These are phyloP conservation scores for Pimephales promelas DNA, from an alignment of 2,113 vertebrate species.

Conservation along the genomic window DNA sequence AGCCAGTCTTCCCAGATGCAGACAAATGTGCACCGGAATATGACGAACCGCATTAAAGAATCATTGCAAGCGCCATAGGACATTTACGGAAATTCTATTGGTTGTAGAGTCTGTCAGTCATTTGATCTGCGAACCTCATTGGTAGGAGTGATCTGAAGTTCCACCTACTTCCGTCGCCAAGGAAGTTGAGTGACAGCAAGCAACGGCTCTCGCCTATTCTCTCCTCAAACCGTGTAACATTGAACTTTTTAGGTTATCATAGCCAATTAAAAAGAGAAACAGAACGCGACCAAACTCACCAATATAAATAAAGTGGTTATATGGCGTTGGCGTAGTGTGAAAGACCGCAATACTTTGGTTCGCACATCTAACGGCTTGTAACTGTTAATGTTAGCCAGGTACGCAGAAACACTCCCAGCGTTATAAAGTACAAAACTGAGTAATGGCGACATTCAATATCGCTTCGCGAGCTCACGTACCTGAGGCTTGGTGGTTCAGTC, in stretches of 20 bases:
- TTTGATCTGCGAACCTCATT: slow-evolving; percentile 39
- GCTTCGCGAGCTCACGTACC: slow-evolving; percentile 55
- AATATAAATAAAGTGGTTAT: not conserved
- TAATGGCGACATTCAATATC: not conserved
- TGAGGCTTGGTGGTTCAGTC: slow-evolving; percentile 30
- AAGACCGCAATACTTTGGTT: too few relatives aligned
- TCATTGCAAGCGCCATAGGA: slow-evolving; percentile 42
- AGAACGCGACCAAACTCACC: not conserved
- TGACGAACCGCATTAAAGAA: slow-evolving; percentile 54
- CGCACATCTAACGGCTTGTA: slow-evolving; percentile 31
- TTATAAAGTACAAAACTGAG: slow-evolving; percentile 31
- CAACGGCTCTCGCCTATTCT: not conserved
- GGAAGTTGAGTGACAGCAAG: slow-evolving; percentile 50
- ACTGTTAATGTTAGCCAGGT: slow-evolving; percentile 49
- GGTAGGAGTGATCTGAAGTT: slow-evolving; percentile 27
- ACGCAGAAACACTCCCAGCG: slow-evolving; percentile 17
- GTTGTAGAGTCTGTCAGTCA: slow-evolving; percentile 59
- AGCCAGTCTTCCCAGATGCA: slow-evolving; percentile 65
- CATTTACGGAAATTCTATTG: slow-evolving; percentile 58
- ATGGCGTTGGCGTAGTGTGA: not conserved
- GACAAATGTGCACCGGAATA: slow-evolving; percentile 72
- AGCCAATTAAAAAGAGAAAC: not conserved
- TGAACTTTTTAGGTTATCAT: not conserved
- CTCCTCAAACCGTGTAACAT: not conserved
- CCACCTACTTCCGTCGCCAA: slow-evolving; percentile 15